phyloP scores from a whole-genome alignment of 1,140 invertebrate genomes.

The Cherax quadricarinatus region DNA sequence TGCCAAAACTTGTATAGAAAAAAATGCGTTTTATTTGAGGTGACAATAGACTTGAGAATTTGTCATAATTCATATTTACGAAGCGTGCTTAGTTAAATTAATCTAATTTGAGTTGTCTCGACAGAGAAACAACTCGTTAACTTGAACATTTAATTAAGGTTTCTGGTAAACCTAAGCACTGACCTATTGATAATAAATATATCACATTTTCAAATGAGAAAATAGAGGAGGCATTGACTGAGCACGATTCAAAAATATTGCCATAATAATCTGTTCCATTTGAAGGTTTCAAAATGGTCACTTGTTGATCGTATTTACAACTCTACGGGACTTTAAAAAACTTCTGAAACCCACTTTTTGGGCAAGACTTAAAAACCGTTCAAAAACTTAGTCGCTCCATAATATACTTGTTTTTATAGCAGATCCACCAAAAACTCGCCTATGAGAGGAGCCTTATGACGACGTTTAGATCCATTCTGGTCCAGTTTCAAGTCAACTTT shows the following conservation, averaged over 20 bases:
- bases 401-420: no score
- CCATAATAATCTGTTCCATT: not conserved
- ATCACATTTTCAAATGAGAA: conserved; percentile 5
- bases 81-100: not conserved
- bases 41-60: not conserved
- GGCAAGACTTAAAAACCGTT: no score
- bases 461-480: no score
- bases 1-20: no score
- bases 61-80: conserved; percentile 1
- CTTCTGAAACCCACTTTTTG: no score
- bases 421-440: no score
- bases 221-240: not conserved
- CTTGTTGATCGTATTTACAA: no score
- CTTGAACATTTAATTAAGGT: not conserved
- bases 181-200: not conserved
- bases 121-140: not conserved
- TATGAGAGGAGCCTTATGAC: no score
- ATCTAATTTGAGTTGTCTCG: not conserved
- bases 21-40: no score
- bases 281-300: not conserved
- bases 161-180: not conserved
- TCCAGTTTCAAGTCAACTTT: no score
- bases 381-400: no score
- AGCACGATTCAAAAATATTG: conserved; percentile 4
- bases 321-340: no score